Conservation (phyloP, 1,140 invertebrate species). For the Euwallacea fornicatus region DNA sequence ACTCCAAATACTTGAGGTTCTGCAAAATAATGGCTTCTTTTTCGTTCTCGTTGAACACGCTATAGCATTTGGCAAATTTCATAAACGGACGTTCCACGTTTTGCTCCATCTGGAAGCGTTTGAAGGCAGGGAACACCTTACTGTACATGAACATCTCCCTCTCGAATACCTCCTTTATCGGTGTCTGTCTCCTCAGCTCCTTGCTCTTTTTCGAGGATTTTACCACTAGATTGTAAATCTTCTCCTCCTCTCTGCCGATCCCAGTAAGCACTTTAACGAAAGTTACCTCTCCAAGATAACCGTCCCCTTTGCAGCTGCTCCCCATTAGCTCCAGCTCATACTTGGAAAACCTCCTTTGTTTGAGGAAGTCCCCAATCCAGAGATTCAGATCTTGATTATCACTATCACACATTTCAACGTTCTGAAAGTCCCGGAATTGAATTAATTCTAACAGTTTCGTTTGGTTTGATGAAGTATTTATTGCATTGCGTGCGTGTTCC, state of each 20-base stretch:
- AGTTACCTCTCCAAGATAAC: slow-evolving; percentile 45
- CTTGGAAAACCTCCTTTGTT: slow-evolving; percentile 18
- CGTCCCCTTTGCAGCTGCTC: slow-evolving; percentile 41
- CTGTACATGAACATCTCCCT: slow-evolving; percentile 44
- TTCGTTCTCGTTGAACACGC: slow-evolving; percentile 47
- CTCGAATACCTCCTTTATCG: slow-evolving; percentile 34
- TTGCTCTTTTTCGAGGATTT: slow-evolving; percentile 42
- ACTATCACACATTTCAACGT: slow-evolving; percentile 3
- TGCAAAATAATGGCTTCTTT: slow-evolving; percentile 60
- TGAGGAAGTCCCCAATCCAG: slow-evolving; percentile 24
- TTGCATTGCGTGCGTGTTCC: no score
- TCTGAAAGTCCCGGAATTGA: no score
- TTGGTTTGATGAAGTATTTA: no score
- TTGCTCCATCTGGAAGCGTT: slow-evolving; percentile 35
- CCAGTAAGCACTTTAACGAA: slow-evolving; percentile 38
- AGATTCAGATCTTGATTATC: slow-evolving; percentile 11
- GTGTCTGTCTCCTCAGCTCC: slow-evolving; percentile 37
- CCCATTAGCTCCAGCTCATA: slow-evolving; percentile 41
- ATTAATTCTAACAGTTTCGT: no score
- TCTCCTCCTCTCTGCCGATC: slow-evolving; percentile 18
- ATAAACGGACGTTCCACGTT: slow-evolving; percentile 35
- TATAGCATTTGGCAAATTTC: slow-evolving; percentile 52
- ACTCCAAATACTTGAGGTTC: slow-evolving; percentile 57
- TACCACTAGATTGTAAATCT: slow-evolving; percentile 40
- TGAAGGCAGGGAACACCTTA: slow-evolving; percentile 38